Evolutionary conservation across 2,797 vertebrate species (phyloP).

Genomic region (Muraenolepis orangiensis): DNA sequence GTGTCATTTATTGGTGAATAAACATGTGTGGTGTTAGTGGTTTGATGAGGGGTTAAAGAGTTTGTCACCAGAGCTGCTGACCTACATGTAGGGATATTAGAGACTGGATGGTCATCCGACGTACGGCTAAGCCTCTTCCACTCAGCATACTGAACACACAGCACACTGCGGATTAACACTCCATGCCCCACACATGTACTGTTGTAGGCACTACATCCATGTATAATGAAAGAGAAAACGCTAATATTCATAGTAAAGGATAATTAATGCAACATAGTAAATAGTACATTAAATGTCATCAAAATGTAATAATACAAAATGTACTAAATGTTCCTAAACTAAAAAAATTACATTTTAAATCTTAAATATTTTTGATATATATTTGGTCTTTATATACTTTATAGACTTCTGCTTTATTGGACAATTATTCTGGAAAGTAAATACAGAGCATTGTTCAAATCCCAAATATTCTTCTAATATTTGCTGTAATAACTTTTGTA

Average conservation of each 20-base stretch:
- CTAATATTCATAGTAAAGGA: neutral
- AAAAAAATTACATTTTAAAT: too few relatives aligned
- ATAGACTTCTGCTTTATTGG: too few relatives aligned
- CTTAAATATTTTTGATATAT: too few relatives aligned
- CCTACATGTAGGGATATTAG: neutral
- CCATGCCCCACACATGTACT: neutral
- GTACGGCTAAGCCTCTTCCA: slow-evolving; percentile 1
- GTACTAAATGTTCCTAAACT: too few relatives aligned
- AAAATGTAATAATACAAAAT: too few relatives aligned
- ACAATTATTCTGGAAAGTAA: too few relatives aligned
- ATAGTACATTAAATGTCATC: too few relatives aligned
- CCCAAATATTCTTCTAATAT: neutral
- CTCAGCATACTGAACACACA: neutral
- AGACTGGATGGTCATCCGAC: neutral
- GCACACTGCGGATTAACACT: neutral
- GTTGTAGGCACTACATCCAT: neutral
- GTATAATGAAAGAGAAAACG: neutral
- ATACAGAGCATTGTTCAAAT: too few relatives aligned
- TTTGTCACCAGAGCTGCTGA: neutral
- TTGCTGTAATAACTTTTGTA: neutral
- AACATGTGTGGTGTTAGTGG: too few relatives aligned
- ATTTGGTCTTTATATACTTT: too few relatives aligned
- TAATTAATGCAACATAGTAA: too few relatives aligned
- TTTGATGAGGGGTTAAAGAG: neutral
- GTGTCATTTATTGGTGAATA: too few relatives aligned